These are phyloP conservation scores for Menura novaehollandiae DNA, from an alignment of 2,113 vertebrate species.

Conservation along the genomic window DNA sequence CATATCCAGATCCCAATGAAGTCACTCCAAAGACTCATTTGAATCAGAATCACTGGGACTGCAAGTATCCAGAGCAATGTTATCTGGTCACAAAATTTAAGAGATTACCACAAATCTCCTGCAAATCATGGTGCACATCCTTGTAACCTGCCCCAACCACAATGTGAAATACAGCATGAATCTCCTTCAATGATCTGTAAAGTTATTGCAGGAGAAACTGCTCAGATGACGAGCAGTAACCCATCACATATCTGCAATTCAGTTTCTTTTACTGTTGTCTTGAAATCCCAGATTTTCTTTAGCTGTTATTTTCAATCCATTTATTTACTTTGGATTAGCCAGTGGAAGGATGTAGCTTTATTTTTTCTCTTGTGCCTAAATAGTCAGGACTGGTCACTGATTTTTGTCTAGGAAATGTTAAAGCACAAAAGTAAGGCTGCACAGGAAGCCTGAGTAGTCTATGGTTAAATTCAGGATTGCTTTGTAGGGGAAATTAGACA, in stretches of 20 bases:
- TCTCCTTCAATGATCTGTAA: neutral
- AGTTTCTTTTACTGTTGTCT: neutral
- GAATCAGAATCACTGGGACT: neutral
- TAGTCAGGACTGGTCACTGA: neutral
- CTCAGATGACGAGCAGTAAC: neutral
- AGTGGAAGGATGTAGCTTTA: neutral
- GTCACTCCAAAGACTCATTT: neutral
- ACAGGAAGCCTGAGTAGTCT: neutral
- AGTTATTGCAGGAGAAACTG: neutral
- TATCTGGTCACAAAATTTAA: neutral
- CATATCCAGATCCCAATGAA: neutral
- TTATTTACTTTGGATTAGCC: neutral
- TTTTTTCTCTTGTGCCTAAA: neutral
- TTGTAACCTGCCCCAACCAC: neutral
- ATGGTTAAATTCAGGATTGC: neutral
- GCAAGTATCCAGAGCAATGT: neutral
- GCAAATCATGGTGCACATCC: neutral
- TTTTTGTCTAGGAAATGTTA: neutral
- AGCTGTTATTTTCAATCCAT: neutral
- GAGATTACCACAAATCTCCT: neutral
- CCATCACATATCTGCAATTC: neutral
- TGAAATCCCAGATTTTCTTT: neutral
- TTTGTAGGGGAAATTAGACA: neutral
- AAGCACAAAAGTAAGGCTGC: neutral
- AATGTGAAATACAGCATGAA: neutral